Evolutionary conservation across 2,113 vertebrate species (phyloP).

Genomic region (Trochalopteron elliotii): DNA sequence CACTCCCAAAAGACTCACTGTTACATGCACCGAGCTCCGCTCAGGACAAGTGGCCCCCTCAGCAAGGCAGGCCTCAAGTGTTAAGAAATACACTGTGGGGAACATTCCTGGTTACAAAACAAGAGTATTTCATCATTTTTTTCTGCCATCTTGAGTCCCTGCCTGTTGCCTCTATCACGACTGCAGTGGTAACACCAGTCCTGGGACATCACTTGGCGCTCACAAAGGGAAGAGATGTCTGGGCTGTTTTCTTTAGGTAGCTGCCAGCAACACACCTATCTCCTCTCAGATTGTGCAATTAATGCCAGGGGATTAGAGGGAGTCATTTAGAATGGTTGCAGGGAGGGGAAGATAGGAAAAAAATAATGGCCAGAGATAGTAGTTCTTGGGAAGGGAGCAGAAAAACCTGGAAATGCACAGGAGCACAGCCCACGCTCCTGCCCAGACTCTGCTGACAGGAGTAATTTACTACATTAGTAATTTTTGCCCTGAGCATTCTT

Average conservation of each 20-base stretch:
- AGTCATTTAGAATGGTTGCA: neutral
- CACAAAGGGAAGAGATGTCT: neutral
- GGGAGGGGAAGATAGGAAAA: neutral
- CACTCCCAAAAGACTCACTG: too few relatives aligned
- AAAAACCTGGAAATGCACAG: neutral
- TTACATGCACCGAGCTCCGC: neutral
- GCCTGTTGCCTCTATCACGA: neutral
- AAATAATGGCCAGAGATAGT: neutral
- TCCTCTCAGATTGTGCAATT: neutral
- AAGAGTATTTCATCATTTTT: neutral
- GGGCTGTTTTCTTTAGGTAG: neutral
- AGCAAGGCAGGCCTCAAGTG: neutral
- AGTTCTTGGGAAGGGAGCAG: neutral
- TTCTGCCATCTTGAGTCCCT: neutral
- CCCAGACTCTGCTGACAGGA: neutral
- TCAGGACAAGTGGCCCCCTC: neutral
- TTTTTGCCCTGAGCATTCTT: neutral
- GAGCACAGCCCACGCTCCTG: neutral
- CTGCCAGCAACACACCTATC: slow-evolving; percentile 27
- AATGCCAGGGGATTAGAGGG: neutral
- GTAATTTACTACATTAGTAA: neutral
- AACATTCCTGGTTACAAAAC: neutral
- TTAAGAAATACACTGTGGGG: neutral
- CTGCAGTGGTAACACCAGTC: neutral
- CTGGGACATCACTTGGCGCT: neutral